Conservation (phyloP, 2,797 vertebrate genomes). For the Rallus crepitans region DNA sequence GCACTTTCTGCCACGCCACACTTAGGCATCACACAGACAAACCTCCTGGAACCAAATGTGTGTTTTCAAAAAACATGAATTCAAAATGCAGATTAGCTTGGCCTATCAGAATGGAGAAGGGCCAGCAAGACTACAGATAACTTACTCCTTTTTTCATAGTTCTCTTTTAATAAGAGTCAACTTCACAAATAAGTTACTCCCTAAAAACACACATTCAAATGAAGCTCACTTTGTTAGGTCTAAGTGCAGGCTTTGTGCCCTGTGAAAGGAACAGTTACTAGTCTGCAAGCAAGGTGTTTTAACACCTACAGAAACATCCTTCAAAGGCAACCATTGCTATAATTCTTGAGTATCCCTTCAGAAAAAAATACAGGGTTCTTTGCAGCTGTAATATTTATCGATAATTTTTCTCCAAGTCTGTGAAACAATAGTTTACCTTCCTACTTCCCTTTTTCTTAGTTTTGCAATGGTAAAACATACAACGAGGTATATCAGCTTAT, state of each 20-base stretch:
- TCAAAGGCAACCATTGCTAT: not conserved
- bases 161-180: not conserved
- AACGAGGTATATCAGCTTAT: not conserved
- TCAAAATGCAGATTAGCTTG: conserved; percentile 8
- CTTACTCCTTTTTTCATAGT: not conserved
- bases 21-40: not conserved
- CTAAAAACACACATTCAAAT: conserved; percentile 14
- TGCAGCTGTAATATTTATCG: not conserved
- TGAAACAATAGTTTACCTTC: not conserved
- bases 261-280: not conserved
- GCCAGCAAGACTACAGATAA: not conserved
- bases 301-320: not conserved
- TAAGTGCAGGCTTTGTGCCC: not conserved
- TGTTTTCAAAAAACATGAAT: conserved; percentile 6
- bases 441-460: not conserved
- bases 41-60: not conserved
- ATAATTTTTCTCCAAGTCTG: not conserved
- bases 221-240: not conserved
- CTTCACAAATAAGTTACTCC: not conserved
- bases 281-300: not conserved
- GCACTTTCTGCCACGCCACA: not conserved
- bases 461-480: not conserved
- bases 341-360: not conserved
- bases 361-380: not conserved
- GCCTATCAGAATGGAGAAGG: not conserved